Evolutionary conservation across 2,113 vertebrate genomes (phyloP).

Genomic region (Larimichthys crocea): DNA sequence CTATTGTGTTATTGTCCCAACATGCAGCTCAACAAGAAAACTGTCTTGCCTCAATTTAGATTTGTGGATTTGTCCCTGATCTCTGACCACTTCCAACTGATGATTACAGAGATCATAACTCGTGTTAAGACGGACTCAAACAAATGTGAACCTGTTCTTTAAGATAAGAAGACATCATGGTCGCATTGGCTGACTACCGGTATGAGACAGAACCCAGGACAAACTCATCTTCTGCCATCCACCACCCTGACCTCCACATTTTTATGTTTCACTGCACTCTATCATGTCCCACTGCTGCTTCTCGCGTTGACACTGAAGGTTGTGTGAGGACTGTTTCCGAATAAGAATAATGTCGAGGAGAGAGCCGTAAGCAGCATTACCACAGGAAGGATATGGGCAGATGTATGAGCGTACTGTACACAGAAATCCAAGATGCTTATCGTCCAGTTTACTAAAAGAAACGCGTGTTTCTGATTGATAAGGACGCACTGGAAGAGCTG

Average conservation of each 20-base stretch:
- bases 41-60: not conserved
- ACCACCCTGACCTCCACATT: slow-evolving; percentile 20
- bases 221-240: not conserved
- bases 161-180: not conserved
- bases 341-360: not conserved
- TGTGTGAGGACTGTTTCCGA: not conserved
- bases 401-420: not conserved
- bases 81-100: too few species aligned
- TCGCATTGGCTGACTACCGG: not conserved
- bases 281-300: slow-evolving; percentile 11
- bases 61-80: not conserved
- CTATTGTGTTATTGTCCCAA: not conserved
- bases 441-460: not conserved
- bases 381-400: not conserved
- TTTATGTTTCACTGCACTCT: slow-evolving; percentile 25
- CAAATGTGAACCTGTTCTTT: not conserved
- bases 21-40: not conserved
- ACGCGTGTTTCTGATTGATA: not conserved
- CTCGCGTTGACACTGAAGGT: slow-evolving; percentile 14
- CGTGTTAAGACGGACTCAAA: not conserved
- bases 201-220: not conserved
- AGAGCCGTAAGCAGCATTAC: not conserved
- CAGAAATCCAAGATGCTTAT: not conserved
- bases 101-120: not conserved
- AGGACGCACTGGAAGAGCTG: not conserved